These are phyloP conservation scores for Dendrocopos noguchii DNA, from an alignment of 2,113 vertebrate genomes.

Conservation along the genomic window DNA sequence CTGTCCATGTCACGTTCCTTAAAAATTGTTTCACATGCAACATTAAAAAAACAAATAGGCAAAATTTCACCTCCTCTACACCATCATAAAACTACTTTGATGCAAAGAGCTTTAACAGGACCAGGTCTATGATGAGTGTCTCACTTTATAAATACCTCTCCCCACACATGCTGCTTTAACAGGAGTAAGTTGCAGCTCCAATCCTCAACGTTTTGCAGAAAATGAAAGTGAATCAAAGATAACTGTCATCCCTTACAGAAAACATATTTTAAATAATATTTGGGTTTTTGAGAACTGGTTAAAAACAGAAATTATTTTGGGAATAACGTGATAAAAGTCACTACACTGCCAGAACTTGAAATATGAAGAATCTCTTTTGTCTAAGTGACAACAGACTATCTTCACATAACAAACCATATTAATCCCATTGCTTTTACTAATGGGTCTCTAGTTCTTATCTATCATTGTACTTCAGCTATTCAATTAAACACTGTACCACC, in stretches of 20 bases:
- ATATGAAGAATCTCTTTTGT: not conserved
- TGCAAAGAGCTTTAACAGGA: not conserved
- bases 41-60: not conserved
- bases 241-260: not conserved
- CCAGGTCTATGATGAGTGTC: not conserved
- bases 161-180: not conserved
- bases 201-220: not conserved
- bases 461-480: not conserved
- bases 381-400: not conserved
- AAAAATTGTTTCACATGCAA: not conserved
- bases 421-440: not conserved
- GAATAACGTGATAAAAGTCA: not conserved
- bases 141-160: not conserved
- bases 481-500: not conserved
- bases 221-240: not conserved
- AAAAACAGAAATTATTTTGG: not conserved
- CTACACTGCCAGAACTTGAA: not conserved
- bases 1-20: slow-evolving; percentile 95
- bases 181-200: not conserved
- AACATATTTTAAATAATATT: not conserved
- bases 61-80: not conserved
- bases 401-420: not conserved
- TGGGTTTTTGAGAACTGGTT: not conserved
- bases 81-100: not conserved
- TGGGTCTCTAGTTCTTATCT: not conserved